Evolutionary conservation across 2,113 vertebrate genomes (phyloP).

Genomic region (Poeciliopsis retropinna): DNA sequence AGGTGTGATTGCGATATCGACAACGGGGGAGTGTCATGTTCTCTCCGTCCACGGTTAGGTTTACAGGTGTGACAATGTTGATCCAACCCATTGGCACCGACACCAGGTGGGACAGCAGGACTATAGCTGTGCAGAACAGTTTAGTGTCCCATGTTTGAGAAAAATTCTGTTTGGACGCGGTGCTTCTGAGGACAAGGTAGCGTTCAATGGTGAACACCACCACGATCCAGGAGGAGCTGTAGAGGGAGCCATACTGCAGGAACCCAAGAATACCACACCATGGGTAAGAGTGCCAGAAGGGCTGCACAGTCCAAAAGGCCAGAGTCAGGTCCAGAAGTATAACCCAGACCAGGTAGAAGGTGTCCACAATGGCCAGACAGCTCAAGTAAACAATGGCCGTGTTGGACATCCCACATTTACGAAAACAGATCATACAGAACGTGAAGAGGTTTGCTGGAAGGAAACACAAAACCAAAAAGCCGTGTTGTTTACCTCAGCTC

Average conservation of each 20-base stretch:
- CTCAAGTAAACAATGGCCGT: constrained; percentile 77
- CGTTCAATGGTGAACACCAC: constrained; percentile 82
- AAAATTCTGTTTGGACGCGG: constrained; percentile 54
- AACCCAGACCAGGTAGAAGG: constrained; percentile 80
- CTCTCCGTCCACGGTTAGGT: constrained; percentile 47
- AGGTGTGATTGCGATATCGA: constrained; percentile 65
- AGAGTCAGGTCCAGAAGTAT: constrained; percentile 81
- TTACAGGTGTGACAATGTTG: constrained; percentile 59
- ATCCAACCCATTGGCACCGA: constrained; percentile 80
- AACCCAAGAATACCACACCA: constrained; percentile 77
- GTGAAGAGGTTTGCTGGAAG: constrained; percentile 81
- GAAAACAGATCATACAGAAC: constrained; percentile 80
- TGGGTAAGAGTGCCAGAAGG: constrained; percentile 80
- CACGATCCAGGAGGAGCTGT: constrained; percentile 82
- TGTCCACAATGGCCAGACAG: constrained; percentile 77
- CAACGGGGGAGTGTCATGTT: constrained; percentile 68
- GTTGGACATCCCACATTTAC: constrained; percentile 80
- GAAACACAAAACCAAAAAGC: not conserved
- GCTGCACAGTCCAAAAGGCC: constrained; percentile 73
- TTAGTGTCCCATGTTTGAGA: constrained; percentile 65
- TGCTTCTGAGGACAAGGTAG: constrained; percentile 76
- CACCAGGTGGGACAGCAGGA: constrained; percentile 73
- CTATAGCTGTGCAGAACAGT: constrained; percentile 63
- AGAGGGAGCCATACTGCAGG: constrained; percentile 78
- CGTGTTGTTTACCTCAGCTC: too few species aligned